Conservation (phyloP, 2,113 vertebrate genomes). For the Ivindomyrus marchei region DNA sequence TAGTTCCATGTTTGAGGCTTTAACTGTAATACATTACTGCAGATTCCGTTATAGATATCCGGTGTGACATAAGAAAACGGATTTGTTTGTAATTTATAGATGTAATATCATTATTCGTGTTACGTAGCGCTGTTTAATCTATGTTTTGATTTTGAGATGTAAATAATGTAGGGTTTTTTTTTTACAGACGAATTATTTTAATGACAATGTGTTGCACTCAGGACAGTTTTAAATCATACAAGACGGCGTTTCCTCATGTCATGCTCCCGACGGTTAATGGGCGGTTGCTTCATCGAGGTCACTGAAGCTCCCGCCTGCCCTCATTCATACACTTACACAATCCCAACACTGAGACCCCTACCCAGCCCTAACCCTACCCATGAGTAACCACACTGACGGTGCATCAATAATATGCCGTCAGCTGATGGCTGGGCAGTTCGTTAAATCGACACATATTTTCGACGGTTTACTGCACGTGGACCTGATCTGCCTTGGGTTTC, state of each 20-base stretch:
- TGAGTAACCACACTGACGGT: not conserved
- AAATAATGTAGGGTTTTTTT: not conserved
- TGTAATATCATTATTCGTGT: not conserved
- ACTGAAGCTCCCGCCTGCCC: not conserved
- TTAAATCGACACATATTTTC: not conserved
- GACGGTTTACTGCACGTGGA: not conserved
- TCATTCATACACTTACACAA: not conserved
- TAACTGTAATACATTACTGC: not conserved
- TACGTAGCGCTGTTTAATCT: not conserved
- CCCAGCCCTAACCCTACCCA: not conserved
- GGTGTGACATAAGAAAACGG: not conserved
- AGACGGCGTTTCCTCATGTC: not conserved
- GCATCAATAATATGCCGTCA: not conserved
- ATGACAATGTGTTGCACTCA: not conserved
- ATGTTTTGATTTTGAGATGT: not conserved
- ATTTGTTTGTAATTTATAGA: not conserved
- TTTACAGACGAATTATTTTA: not conserved
- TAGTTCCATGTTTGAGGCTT: not conserved
- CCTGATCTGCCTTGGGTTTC: not conserved
- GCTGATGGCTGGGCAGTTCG: not conserved
- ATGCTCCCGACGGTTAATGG: not conserved
- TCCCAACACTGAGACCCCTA: not conserved
- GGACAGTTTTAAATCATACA: not conserved
- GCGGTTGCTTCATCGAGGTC: not conserved
- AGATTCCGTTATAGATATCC: not conserved